Percentiles rank a stretch among this genome's conserved stretches.
Evolutionary conservation across 2,888 invertebrate species (phyloP).

Genomic region (Drosophila peninsularis): DNA sequence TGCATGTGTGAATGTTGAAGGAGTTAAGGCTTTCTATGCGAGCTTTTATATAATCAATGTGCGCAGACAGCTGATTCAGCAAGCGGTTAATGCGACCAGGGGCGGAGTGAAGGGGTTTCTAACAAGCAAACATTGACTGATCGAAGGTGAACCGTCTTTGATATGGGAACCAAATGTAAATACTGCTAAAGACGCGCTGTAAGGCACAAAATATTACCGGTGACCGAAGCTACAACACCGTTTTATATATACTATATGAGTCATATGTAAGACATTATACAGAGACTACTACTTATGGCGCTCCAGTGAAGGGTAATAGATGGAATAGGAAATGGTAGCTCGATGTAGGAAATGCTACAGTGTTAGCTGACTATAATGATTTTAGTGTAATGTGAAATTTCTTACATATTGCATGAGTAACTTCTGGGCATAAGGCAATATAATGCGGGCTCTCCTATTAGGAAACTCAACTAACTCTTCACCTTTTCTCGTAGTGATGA

Average conservation of each 20-base stretch:
- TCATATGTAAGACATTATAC: no score
- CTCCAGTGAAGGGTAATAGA: no score
- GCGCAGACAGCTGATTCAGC: slow-evolving; percentile 54
- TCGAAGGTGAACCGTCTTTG: neutral
- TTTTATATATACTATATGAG: no score
- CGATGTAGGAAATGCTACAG: neutral
- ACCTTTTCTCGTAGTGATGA: slow-evolving; percentile 87
- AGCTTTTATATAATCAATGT: slow-evolving; percentile 58
- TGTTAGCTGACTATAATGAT: neutral
- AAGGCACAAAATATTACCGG: no score
- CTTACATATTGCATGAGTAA: no score
- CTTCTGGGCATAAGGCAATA: no score
- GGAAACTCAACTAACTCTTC: neutral
- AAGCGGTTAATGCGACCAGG: neutral
- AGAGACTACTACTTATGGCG: no score
- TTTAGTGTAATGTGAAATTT: neutral
- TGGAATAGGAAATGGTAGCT: no score
- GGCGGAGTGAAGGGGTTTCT: neutral
- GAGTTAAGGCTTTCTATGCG: slow-evolving; percentile 6
- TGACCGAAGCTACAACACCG: neutral
- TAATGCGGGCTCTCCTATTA: slow-evolving; percentile 4
- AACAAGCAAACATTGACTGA: neutral
- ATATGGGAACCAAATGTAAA: neutral
- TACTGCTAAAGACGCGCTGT: no score
- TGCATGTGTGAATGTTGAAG: neutral